These are phyloP conservation scores for Brotula barbata DNA, from an alignment of 2,797 vertebrate genomes.

Conservation along the genomic window DNA sequence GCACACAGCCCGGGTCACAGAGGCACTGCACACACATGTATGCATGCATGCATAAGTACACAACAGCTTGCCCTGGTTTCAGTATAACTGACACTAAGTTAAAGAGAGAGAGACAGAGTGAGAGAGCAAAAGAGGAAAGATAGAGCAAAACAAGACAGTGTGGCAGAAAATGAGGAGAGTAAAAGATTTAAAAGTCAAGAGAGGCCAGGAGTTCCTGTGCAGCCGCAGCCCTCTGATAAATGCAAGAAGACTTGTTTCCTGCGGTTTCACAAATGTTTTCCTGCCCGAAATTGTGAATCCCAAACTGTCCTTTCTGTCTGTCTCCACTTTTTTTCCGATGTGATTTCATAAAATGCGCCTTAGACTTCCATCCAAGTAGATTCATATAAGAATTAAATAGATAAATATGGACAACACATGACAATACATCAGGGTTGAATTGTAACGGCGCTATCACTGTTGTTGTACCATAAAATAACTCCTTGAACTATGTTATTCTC, in stretches of 20 bases:
- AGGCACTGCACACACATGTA: conserved; percentile 15
- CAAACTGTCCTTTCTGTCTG: conserved; percentile 34
- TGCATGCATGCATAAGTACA: conserved; percentile 20
- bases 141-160: conserved; percentile 25
- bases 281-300: conserved; percentile 62
- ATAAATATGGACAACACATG: conserved; percentile 33
- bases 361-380: conserved; percentile 28
- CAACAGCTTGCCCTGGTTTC: conserved; percentile 49
- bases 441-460: too few relatives aligned
- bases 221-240: conserved; percentile 63
- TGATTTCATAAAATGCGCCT: conserved; percentile 24
- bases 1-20: conserved; percentile 57
- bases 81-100: conserved; percentile 51
- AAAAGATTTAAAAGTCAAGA: conserved; percentile 71
- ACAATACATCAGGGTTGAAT: too few relatives aligned
- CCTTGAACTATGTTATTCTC: conserved; percentile 17
- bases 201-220: conserved; percentile 68
- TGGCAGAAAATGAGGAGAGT: conserved; percentile 56
- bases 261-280: conserved; percentile 63
- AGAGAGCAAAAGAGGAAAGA: conserved; percentile 22
- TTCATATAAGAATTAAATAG: conserved; percentile 37
- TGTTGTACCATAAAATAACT: neutral
- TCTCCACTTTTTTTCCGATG: conserved; percentile 6
- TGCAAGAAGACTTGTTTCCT: conserved; percentile 65
- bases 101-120: conserved; percentile 45